A percentile compares a stretch with the other conserved stretches of the same genome.
These are phyloP conservation scores for Xenops minutus DNA, from an alignment of 2,797 vertebrate species.

Conservation along the genomic window DNA sequence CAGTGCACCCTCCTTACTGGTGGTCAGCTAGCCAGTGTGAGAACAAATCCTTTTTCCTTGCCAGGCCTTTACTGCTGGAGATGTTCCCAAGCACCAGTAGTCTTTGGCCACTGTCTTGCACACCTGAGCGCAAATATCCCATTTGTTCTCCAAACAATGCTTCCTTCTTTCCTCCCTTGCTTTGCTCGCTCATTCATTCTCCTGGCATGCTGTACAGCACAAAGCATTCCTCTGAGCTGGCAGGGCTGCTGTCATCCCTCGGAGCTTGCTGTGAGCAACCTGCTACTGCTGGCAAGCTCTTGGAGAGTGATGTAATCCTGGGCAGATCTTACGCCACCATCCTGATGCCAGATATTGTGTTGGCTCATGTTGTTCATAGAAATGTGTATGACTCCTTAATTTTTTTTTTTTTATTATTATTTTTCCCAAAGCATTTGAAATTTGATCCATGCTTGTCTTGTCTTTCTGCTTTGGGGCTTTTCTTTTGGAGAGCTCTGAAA, in stretches of 20 bases:
- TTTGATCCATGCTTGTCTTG: not conserved
- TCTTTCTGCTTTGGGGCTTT: not conserved
- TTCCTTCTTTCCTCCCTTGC: slow-evolving; percentile 16
- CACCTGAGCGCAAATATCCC: slow-evolving; percentile 35
- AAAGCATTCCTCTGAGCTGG: slow-evolving; percentile 54
- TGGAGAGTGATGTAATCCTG: slow-evolving; percentile 31
- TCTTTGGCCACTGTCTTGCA: not conserved
- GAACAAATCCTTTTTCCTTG: not conserved
- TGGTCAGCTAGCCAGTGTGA: not conserved
- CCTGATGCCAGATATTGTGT: slow-evolving; percentile 32
- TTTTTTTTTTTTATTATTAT: too few species aligned
- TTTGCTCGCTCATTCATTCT: not conserved
- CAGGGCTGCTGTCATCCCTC: slow-evolving; percentile 31
- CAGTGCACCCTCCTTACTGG: not conserved
- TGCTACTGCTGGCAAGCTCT: slow-evolving; percentile 49
- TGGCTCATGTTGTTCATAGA: not conserved
- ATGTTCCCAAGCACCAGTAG: not conserved
- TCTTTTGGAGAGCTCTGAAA: not conserved
- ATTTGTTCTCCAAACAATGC: slow-evolving; percentile 30
- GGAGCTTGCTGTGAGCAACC: slow-evolving; percentile 25
- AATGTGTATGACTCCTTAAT: not conserved
- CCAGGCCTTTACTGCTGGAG: not conserved
- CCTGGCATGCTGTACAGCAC: not conserved
- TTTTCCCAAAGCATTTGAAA: not conserved
- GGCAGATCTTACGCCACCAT: not conserved